A percentile compares a stretch with the other conserved stretches of the same genome.
Conservation (phyloP, 2,797 vertebrate genomes). For the Melopsittacus undulatus region DNA sequence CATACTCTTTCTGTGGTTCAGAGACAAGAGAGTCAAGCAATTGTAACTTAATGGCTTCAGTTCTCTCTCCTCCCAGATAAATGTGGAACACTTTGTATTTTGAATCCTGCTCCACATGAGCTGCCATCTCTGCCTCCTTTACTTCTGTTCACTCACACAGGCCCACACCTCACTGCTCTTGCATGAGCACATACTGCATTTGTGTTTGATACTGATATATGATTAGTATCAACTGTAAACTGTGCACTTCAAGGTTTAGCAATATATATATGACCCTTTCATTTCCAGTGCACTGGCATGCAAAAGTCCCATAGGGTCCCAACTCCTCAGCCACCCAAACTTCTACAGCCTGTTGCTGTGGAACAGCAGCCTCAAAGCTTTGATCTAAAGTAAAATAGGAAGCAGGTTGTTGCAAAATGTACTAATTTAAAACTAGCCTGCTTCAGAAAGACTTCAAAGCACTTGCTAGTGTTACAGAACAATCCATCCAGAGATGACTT, state of each 20-base stretch:
- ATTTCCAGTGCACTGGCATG: background rate
- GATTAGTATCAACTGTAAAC: background rate
- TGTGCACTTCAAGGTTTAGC: background rate
- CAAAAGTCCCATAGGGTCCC: background rate
- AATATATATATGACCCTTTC: accelerated
- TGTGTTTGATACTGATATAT: background rate
- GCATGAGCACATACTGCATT: background rate
- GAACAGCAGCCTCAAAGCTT: background rate
- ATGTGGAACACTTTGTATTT: background rate
- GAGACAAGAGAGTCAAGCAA: background rate
- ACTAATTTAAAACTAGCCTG: background rate
- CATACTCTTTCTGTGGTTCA: background rate
- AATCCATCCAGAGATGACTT: background rate
- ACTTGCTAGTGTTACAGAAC: background rate
- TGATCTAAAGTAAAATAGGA: background rate
- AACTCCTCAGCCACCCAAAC: background rate
- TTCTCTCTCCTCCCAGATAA: background rate
- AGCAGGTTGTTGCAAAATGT: background rate
- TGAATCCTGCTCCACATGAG: background rate
- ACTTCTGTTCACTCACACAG: background rate
- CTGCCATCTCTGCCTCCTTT: background rate
- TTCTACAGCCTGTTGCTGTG: background rate
- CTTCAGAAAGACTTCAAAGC: constrained; percentile 20
- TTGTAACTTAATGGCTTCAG: background rate
- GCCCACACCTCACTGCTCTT: background rate